Base-by-base conservation (phyloP, 2,797 vertebrate species). In the Cryptoblepharus egeriae region DNA sequence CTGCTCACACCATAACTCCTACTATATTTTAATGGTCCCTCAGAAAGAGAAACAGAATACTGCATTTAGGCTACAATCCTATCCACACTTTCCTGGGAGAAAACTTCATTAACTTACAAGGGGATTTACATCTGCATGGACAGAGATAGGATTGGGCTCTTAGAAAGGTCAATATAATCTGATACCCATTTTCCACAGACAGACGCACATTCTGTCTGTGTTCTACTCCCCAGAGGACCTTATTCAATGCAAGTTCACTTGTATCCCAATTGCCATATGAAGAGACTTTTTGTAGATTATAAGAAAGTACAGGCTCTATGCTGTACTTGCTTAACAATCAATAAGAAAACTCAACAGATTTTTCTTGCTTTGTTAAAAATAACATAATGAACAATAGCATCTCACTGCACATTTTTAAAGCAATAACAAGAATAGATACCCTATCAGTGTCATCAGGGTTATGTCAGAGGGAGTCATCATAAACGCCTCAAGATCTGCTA, bases 401-500 rank as follows among this genome's bases (percentile, higher is more conserved):
- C n/a, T 3, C 22, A 20, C n/a, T 85, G 60, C 52, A 52, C 1
- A 65, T 65, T 72, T 77, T 65, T 61, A 83, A 30, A 82, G 22
- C 45, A 88, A 52, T 70, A 76, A 74, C 42, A 65, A 6, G 86
- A 63, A 80, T 4, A 42, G 28, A 55, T 49, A 60, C 24, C 52
- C 85, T 74, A 52, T 64, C 8, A 60, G 88, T 28, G 78, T 32
- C 30, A 74, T 77, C 49, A 63, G n/a, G 1, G 6, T 81, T 81
- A 88, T 88, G 28, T 60, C 32, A 55, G 79, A 28, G 80, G 57
- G 77, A 80, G 79, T 76, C 81, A 73, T 82, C 67, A 57, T 73
- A 84, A 86, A 88, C 72, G 52, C 52, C 64, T 73, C 65, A 68
- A 80, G 26, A 52, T 72, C 28, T 72, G 26, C 64, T 83, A 85